Evolutionary conservation across 2,113 vertebrate species (phyloP), one percentile per base, ranked within the genome.

Genomic region (Melanerpes formicivorus): DNA sequence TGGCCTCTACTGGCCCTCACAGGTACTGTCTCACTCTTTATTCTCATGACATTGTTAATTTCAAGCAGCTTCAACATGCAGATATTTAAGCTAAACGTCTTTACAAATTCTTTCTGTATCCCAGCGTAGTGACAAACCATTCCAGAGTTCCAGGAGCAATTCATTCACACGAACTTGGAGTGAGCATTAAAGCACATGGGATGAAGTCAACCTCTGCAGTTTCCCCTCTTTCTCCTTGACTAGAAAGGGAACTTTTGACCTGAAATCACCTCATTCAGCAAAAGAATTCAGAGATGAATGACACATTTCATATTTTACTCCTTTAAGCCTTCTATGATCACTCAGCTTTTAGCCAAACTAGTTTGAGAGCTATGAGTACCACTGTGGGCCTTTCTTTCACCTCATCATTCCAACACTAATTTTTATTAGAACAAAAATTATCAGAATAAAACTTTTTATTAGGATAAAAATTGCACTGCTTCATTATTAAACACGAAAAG

Each of bases 1-100:
- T 32, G 0, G 4, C 27, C 8, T 76, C 29, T 65, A 16, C 10
- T 1, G 0, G 5, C 64, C 13, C 59, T 80, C n/a, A 46, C 6
- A 59, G 62, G 66, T 70, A 18, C 25, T 9, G 65, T 65, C 25
- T 60, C 7, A 1, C 8, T 46, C 14, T 72, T 74, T 69, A 54
- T 37, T 84, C n/a, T 80, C 3, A 6, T 19, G 62, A 69, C 10
- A 30, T 17, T 70, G 40, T 26, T 75, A 1, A 84, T 69, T 92
- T 93, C 22, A 64, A 7, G 46, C n/a, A 64, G 14, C 17, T 72
- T 62, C 63, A 29, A 78, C 78, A 72, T 64, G 16, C 6, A 87
- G 42, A 55, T 4, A 18, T 48, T 67, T 42, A 86, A 63, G 74
- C 9, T 21, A 78, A 59, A 30, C 5, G n/a, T 34, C 18, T 52